Evolutionary conservation across 2,113 vertebrate genomes (phyloP).

Genomic region (Cyphomyrus plagiostoma): DNA sequence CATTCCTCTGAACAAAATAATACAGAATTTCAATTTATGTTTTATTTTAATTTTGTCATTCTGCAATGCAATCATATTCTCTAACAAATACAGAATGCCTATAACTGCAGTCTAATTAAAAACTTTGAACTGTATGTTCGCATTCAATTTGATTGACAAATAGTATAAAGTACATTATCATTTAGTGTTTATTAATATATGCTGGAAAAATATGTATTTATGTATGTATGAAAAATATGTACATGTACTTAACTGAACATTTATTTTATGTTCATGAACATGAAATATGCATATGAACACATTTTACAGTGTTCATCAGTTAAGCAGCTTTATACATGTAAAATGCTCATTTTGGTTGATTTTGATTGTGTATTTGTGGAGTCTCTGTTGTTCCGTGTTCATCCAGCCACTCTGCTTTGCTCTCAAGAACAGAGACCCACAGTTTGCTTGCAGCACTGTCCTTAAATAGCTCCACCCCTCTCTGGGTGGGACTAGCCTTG

Average conservation of each 20-base stretch:
- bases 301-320: background rate
- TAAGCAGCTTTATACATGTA: background rate
- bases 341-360: background rate
- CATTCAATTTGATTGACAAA: background rate
- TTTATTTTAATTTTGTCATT: background rate
- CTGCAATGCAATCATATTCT: background rate
- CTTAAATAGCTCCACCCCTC: background rate
- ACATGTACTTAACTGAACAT: background rate
- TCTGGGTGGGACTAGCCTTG: background rate
- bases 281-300: background rate
- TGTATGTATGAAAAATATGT: background rate
- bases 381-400: background rate
- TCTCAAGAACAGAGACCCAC: background rate
- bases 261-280: background rate
- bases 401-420: background rate
- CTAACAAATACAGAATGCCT: background rate
- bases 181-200: background rate
- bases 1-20: background rate
- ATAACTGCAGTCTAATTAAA: background rate
- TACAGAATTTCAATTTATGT: background rate
- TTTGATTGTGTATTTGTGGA: background rate
- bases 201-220: background rate
- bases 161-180: background rate
- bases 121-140: background rate
- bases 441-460: background rate